phyloP scores from a whole-genome alignment of 2,113 vertebrate species.

The Sigmodon hispidus region DNA sequence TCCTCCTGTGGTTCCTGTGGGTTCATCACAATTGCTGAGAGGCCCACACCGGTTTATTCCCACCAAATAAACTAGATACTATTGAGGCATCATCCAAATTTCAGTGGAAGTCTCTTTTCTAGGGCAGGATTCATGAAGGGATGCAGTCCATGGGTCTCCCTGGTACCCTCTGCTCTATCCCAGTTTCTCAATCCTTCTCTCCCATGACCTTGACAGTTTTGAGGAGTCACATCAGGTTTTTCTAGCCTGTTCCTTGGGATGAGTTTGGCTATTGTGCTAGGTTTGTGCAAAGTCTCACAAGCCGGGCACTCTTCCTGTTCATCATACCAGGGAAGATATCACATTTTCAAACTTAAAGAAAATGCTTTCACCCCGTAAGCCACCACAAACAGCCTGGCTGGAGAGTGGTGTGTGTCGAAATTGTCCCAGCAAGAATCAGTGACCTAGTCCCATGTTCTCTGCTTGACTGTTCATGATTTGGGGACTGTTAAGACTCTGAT shows the following conservation, averaged over 20 bases:
- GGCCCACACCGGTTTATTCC: not conserved
- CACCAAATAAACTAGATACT: not conserved
- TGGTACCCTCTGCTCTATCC: not conserved
- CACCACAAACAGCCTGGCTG: not conserved
- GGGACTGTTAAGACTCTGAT: slow-evolving; percentile 9
- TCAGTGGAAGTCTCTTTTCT: not conserved
- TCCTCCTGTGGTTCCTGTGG: not conserved
- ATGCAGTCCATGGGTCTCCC: not conserved
- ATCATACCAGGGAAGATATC: not conserved
- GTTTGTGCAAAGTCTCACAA: not conserved
- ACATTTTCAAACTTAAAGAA: not conserved
- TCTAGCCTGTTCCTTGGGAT: not conserved
- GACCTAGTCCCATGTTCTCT: not conserved
- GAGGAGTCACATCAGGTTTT: not conserved
- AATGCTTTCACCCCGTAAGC: not conserved
- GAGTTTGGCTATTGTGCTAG: not conserved
- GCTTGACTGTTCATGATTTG: not conserved
- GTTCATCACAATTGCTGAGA: not conserved
- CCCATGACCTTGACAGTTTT: not conserved
- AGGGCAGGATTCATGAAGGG: not conserved
- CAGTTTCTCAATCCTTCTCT: not conserved
- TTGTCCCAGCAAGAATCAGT: not conserved
- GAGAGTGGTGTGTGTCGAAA: not conserved
- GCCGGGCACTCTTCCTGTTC: not conserved
- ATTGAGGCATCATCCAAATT: not conserved